These are phyloP conservation scores for Myiotriccus ornatus DNA, from an alignment of 2,797 vertebrate genomes.

Conservation along the genomic window DNA sequence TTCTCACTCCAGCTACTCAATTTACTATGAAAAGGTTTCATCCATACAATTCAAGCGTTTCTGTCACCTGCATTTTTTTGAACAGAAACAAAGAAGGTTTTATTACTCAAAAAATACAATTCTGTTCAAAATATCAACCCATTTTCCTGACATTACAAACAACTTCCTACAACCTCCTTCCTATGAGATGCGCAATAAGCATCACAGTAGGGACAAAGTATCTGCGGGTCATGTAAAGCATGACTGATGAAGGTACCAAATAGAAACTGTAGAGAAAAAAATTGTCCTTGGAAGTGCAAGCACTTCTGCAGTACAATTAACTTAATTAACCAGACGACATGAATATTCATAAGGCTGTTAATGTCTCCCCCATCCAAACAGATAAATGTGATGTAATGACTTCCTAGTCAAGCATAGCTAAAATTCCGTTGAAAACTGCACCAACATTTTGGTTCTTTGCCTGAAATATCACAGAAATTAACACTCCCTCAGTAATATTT, in stretches of 20 bases:
- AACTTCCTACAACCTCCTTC: background rate
- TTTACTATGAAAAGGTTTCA: background rate
- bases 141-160: slow-evolving; percentile 28
- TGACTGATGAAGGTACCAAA: slow-evolving; percentile 69
- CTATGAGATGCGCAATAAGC: slow-evolving; percentile 34
- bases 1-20: background rate
- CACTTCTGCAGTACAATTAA: slow-evolving; percentile 91
- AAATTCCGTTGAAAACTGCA: slow-evolving; percentile 83
- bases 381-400: slow-evolving; percentile 91
- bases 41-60: background rate
- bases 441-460: slow-evolving; percentile 82
- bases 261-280: slow-evolving; percentile 65
- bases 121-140: slow-evolving; percentile 18
- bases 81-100: slow-evolving; percentile 34
- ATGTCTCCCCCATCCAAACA: slow-evolving; percentile 87
- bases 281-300: slow-evolving; percentile 86
- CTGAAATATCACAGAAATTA: slow-evolving; percentile 83
- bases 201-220: slow-evolving; percentile 42
- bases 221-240: slow-evolving; percentile 63
- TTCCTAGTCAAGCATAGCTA: slow-evolving; percentile 89
- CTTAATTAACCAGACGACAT: slow-evolving; percentile 91
- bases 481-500: slow-evolving; percentile 78
- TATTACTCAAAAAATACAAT: background rate
- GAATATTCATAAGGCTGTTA: slow-evolving; percentile 92
- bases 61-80: background rate